Evolutionary conservation across 1,140 invertebrate genomes (phyloP).

Genomic region (Sinonovacula constricta): DNA sequence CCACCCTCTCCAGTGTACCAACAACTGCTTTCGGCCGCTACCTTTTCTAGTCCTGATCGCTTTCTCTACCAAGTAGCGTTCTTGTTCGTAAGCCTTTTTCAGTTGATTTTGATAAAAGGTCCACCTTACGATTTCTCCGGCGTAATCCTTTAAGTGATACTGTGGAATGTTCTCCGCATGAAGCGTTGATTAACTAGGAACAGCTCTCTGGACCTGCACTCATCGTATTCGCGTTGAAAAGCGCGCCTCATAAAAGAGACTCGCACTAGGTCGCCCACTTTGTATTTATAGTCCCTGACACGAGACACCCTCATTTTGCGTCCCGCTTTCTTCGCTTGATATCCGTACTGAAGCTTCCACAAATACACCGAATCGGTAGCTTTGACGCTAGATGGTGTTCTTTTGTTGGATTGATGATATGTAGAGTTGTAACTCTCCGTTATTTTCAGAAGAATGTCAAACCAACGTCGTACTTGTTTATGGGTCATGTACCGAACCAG

Average conservation of each 20-base stretch:
- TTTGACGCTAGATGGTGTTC: slow-evolving; percentile 2
- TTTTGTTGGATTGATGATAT: slow-evolving; percentile 11
- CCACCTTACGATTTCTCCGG: slow-evolving; percentile 8
- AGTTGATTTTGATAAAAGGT: slow-evolving; percentile 48
- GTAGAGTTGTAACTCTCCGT: slow-evolving; percentile 33
- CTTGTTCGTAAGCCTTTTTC: slow-evolving; percentile 32
- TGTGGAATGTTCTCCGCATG: slow-evolving; percentile 16
- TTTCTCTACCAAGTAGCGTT: slow-evolving; percentile 12
- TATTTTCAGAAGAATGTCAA: slow-evolving; percentile 10
- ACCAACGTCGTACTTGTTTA: slow-evolving; percentile 4
- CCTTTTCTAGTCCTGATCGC: neutral
- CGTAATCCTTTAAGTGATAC: slow-evolving; percentile 46
- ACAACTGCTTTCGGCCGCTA: slow-evolving; percentile 1
- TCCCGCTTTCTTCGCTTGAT: neutral
- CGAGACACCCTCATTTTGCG: neutral
- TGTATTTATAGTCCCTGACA: slow-evolving; percentile 12
- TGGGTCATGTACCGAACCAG: slow-evolving; percentile 15
- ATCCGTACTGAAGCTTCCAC: slow-evolving; percentile 2
- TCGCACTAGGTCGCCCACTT: slow-evolving; percentile 40
- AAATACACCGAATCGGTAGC: neutral
- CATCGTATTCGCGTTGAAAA: slow-evolving; percentile 48
- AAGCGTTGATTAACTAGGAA: slow-evolving; percentile 21
- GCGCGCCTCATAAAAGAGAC: slow-evolving; percentile 16
- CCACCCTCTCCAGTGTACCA: too few relatives aligned
- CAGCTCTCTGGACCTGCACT: slow-evolving; percentile 26